Percentiles rank a stretch among this genome's conserved stretches.
These are phyloP conservation scores for Chloroclystis v-ata DNA, from an alignment of 2,888 invertebrate genomes.

Conservation along the genomic window DNA sequence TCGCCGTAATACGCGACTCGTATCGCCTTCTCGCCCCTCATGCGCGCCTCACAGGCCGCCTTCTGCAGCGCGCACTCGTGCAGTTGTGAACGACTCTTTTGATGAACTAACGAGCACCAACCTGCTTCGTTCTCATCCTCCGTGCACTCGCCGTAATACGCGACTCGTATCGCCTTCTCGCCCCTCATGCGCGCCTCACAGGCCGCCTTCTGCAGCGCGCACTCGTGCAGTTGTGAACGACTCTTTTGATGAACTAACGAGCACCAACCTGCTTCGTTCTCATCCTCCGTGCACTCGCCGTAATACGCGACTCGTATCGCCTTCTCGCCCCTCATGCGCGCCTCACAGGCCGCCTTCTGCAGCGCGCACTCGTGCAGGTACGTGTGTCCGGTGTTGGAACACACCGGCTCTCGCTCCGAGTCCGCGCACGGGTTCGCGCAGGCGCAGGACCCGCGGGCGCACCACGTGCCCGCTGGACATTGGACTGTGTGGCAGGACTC, in stretches of 20 bases:
- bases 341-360: constrained; percentile 84
- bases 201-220: constrained; percentile 86
- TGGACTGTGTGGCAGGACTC: constrained; percentile 87
- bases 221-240: too few species aligned
- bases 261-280: constrained; percentile 70
- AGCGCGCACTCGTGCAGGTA: constrained; percentile 91
- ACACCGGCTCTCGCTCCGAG: constrained; percentile 83
- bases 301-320: constrained; percentile 81
- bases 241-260: too few species aligned
- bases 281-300: constrained; percentile 87
- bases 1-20: too few species aligned
- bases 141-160: constrained; percentile 88
- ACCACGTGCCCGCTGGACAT: constrained; percentile 89
- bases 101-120: too few species aligned
- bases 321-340: constrained; percentile 80
- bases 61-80: too few species aligned
- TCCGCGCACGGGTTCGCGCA: constrained; percentile 87
- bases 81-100: too few species aligned
- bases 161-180: constrained; percentile 67
- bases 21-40: too few species aligned
- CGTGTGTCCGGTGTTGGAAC: constrained; percentile 86
- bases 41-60: too few species aligned
- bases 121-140: constrained; percentile 80
- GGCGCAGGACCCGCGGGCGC: constrained; percentile 89
- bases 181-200: constrained; percentile 84